phyloP scores from a whole-genome alignment of 2,113 vertebrate species.

The Gadus macrocephalus region DNA sequence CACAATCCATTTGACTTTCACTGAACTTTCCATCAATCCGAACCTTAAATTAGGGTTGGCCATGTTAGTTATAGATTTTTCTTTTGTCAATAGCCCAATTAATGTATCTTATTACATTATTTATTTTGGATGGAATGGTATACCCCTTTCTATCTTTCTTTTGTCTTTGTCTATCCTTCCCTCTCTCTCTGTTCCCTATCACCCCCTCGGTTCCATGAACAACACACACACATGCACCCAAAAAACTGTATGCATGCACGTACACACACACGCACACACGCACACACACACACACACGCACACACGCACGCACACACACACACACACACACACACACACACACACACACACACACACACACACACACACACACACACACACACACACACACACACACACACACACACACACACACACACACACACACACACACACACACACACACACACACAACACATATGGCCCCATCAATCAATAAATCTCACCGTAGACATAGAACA shows the following conservation, averaged over 20 bases:
- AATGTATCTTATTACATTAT: too few relatives aligned
- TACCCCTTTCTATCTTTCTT: too few relatives aligned
- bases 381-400: constrained; percentile 4
- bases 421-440: background rate
- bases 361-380: constrained; percentile 18
- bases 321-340: constrained; percentile 3
- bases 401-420: constrained; percentile 7
- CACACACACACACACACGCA: constrained; percentile 5
- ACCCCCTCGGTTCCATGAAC: background rate
- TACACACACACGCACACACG: constrained; percentile 13
- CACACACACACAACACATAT: background rate
- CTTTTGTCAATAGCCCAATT: too few relatives aligned
- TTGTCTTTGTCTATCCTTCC: too few relatives aligned
- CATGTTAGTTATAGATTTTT: too few relatives aligned
- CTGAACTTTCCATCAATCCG: constrained; percentile 17
- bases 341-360: background rate
- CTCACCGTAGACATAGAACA: constrained; percentile 97
- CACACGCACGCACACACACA: background rate
- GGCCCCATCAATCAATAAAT: constrained; percentile 4
- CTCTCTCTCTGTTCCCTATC: too few relatives aligned
- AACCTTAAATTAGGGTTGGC: too few relatives aligned
- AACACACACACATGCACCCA: background rate
- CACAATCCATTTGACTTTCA: constrained; percentile 65
- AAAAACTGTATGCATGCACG: background rate
- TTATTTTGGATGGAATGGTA: too few relatives aligned